A percentile compares a stretch with the other conserved stretches of the same genome.
Conservation (phyloP, 2,113 vertebrate species). For the Cebidichthys violaceus region DNA sequence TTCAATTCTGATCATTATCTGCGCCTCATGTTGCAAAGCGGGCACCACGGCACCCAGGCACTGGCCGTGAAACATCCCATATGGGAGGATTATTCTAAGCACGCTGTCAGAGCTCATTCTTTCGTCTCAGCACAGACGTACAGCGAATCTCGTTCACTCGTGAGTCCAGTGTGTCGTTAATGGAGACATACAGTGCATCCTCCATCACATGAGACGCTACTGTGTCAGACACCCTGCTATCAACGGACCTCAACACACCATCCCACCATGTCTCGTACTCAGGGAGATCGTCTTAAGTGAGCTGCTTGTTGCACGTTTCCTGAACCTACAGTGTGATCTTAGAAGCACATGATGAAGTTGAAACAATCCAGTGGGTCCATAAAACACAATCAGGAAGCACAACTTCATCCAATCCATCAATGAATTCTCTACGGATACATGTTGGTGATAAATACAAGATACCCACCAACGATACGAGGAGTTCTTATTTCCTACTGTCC, state of each 20-base stretch:
- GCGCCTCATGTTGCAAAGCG: conserved; percentile 44
- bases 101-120: conserved; percentile 40
- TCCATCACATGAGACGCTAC: conserved; percentile 23
- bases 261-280: not conserved
- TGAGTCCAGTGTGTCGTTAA: conserved; percentile 29
- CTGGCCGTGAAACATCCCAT: conserved; percentile 42
- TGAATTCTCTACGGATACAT: conserved; percentile 43
- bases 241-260: conserved; percentile 17
- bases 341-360: conserved; percentile 51
- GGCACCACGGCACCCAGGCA: conserved; percentile 33
- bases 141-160: conserved; percentile 24
- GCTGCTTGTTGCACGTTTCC: conserved; percentile 22
- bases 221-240: conserved; percentile 26
- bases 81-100: conserved; percentile 43
- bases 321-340: conserved; percentile 37
- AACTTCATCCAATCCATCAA: conserved; percentile 43
- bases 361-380: conserved; percentile 38
- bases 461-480: conserved; percentile 28
- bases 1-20: conserved; percentile 71
- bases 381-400: conserved; percentile 64
- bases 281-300: conserved; percentile 38
- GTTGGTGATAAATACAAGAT: conserved; percentile 56
- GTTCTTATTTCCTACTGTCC: conserved; percentile 46
- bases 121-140: conserved; percentile 14
- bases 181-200: conserved; percentile 19